Percentiles rank a stretch among this genome's conserved stretches.
Evolutionary conservation across 2,888 invertebrate genomes (phyloP).

Genomic region (Pristionchus mayeri): DNA sequence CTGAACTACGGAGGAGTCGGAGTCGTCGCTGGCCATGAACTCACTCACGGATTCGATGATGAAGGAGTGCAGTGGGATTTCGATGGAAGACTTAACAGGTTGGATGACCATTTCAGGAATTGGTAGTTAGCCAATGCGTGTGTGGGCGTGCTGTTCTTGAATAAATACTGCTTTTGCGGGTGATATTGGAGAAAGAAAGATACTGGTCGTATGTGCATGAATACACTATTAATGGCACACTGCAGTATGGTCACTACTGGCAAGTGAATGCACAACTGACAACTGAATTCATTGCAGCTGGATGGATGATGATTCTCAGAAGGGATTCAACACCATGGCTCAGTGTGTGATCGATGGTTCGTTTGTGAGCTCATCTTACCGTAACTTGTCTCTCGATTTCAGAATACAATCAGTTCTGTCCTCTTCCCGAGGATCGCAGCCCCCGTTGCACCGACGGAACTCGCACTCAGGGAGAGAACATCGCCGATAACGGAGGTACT

Average conservation of each 20-base stretch:
- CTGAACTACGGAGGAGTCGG: slow-evolving; percentile 91
- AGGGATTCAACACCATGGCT: slow-evolving; percentile 65
- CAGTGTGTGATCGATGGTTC: slow-evolving; percentile 61
- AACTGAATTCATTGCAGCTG: slow-evolving; percentile 57
- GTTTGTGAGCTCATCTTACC: background rate
- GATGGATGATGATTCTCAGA: slow-evolving; percentile 64
- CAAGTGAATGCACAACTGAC: too few species aligned
- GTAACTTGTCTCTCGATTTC: background rate
- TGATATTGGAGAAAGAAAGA: background rate
- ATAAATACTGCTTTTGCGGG: too few species aligned
- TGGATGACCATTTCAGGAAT: too few species aligned
- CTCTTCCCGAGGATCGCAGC: slow-evolving; percentile 56
- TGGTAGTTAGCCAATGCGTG: too few species aligned
- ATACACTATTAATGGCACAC: background rate
- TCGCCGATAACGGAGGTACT: slow-evolving; percentile 79
- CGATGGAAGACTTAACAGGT: slow-evolving; percentile 60
- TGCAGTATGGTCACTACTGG: too few species aligned
- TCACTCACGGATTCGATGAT: slow-evolving; percentile 96
- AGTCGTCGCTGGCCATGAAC: slow-evolving; percentile 96
- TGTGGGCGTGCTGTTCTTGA: too few species aligned
- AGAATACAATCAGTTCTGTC: slow-evolving; percentile 68
- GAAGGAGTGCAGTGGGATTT: slow-evolving; percentile 72
- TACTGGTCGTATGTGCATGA: background rate
- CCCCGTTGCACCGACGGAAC: slow-evolving; percentile 78
- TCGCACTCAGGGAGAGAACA: slow-evolving; percentile 80